Conservation (phyloP, 2,797 vertebrate species). For the Melanotaenia trifasciata region DNA sequence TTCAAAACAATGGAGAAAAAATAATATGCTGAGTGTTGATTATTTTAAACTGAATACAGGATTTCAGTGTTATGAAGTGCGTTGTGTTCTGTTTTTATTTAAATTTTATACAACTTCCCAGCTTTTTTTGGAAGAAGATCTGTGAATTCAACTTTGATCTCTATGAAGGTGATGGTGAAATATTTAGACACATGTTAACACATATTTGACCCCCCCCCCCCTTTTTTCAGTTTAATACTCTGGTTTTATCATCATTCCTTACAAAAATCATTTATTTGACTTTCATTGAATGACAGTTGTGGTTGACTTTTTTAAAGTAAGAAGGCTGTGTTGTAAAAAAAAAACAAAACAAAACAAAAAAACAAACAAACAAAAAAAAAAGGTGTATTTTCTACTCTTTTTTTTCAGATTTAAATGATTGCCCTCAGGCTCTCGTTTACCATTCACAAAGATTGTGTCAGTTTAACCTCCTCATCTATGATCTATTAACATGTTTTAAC, state of each 20-base stretch:
- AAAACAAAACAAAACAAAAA: conserved; percentile 7
- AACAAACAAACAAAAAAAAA: neutral
- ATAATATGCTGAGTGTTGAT: neutral
- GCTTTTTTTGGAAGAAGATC: neutral
- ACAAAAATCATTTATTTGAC: conserved; percentile 49
- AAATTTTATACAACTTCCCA: neutral
- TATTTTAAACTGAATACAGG: neutral
- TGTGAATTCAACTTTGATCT: conserved; percentile 60
- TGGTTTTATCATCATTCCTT: conserved; percentile 50
- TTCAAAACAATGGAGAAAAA: neutral
- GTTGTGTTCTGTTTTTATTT: neutral
- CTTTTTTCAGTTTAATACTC: conserved; percentile 45
- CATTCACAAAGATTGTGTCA: conserved; percentile 20
- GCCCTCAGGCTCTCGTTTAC: conserved; percentile 36
- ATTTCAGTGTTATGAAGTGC: neutral
- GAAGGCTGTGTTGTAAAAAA: conserved; percentile 38
- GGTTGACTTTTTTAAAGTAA: conserved; percentile 45
- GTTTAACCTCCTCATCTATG: conserved; percentile 19
- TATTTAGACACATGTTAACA: conserved; percentile 46
- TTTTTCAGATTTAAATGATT: conserved; percentile 45
- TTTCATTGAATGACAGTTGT: conserved; percentile 37
- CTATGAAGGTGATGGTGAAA: conserved; percentile 49
- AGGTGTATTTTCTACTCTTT: conserved; percentile 58
- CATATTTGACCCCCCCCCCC: conserved; percentile 28
- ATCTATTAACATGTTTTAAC: conserved; percentile 55